Conservation (phyloP, 23 tunicate species). For the Ascidia mentula region DNA sequence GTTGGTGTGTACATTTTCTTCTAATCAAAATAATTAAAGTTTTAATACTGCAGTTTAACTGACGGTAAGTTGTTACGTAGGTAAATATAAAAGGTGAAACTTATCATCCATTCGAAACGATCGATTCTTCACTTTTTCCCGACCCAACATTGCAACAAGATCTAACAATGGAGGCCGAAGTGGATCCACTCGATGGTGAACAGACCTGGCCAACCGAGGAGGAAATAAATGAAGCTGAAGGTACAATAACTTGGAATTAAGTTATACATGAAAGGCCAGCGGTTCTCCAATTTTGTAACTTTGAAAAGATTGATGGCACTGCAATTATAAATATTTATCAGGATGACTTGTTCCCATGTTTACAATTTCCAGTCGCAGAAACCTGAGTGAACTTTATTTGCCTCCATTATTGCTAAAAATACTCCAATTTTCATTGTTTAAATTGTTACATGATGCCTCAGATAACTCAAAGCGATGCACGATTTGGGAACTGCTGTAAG, state of each 20-base stretch:
- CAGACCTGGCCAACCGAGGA: slow-evolving; percentile 99
- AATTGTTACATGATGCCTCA: no score
- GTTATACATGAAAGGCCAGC: neutral
- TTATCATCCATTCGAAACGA: slow-evolving; percentile 14
- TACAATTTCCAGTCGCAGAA: no score
- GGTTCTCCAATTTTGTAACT: neutral
- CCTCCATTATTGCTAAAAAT: no score
- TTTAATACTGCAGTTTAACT: no score
- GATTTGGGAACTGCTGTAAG: neutral
- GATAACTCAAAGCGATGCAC: no score
- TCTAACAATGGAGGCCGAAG: slow-evolving; percentile 65
- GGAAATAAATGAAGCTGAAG: slow-evolving; percentile 81
- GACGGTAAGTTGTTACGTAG: slow-evolving; percentile 14
- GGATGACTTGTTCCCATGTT: no score
- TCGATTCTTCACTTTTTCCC: slow-evolving; percentile 5
- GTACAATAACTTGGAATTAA: neutral
- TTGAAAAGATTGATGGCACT: no score
- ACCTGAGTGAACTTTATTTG: no score
- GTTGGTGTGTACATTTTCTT: no score
- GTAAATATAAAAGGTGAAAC: slow-evolving; percentile 33
- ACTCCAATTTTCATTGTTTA: no score
- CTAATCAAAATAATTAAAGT: no score
- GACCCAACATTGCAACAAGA: slow-evolving; percentile 49
- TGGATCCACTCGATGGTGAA: slow-evolving; percentile 94
- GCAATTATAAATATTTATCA: no score